Conservation (phyloP, 2,797 vertebrate genomes). For the Hipposideros larvatus region DNA sequence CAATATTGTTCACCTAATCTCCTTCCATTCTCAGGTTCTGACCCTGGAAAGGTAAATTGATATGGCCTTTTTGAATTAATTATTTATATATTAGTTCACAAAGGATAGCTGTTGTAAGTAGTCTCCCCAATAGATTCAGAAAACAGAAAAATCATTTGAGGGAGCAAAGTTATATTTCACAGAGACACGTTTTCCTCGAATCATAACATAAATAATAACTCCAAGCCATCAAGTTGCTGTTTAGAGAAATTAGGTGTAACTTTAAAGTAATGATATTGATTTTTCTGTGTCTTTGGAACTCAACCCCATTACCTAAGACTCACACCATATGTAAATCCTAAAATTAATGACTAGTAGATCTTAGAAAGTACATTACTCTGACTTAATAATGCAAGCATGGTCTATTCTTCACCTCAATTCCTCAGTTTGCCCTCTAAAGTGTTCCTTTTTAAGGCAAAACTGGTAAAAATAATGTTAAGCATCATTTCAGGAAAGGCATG, state of each 20-base stretch:
- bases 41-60: slow-evolving; percentile 52
- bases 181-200: slow-evolving; percentile 10
- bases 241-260: neutral
- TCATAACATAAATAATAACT: neutral
- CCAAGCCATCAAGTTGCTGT: neutral
- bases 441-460: neutral
- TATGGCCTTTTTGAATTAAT: neutral
- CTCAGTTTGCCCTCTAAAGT: neutral
- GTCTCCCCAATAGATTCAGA: neutral
- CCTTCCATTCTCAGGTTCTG: slow-evolving; percentile 36
- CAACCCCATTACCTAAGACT: neutral
- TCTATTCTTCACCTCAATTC: neutral
- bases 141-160: slow-evolving; percentile 15
- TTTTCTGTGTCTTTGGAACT: slow-evolving; percentile 12
- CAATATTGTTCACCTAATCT: slow-evolving; percentile 59
- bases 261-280: neutral
- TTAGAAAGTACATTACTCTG: neutral
- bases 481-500: neutral
- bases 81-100: neutral
- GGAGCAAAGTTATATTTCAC: neutral
- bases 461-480: neutral
- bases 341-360: neutral
- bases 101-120: neutral
- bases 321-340: neutral
- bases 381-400: neutral